Percentiles rank a stretch among this genome's conserved stretches.
These are phyloP conservation scores for Bacillus rossius DNA, from an alignment of 1,140 invertebrate species.

Conservation along the genomic window DNA sequence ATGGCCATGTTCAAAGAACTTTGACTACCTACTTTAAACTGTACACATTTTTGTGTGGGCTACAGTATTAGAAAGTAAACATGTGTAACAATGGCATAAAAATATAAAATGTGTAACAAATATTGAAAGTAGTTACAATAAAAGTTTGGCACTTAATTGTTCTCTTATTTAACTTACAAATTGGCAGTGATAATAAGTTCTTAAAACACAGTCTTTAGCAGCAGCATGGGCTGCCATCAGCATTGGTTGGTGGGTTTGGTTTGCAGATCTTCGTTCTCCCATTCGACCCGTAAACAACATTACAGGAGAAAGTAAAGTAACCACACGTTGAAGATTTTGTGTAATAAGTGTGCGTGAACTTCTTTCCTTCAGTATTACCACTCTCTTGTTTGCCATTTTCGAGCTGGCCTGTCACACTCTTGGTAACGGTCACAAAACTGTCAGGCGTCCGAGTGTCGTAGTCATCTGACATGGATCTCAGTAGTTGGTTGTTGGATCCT, in stretches of 20 bases:
- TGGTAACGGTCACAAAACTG: constrained; percentile 65
- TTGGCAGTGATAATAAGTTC: too few species aligned
- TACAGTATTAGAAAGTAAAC: too few species aligned
- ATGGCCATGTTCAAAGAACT: too few species aligned
- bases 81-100: too few species aligned
- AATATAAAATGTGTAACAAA: too few species aligned
- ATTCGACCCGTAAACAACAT: constrained; percentile 66
- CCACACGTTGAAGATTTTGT: constrained; percentile 80
- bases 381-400: constrained; percentile 44
- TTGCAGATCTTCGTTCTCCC: constrained; percentile 73
- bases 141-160: too few species aligned
- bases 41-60: too few species aligned
- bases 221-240: constrained; percentile 46
- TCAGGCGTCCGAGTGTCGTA: constrained; percentile 29
- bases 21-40: too few species aligned
- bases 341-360: constrained; percentile 69
- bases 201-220: constrained; percentile 10
- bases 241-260: constrained; percentile 55
- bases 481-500: not conserved
- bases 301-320: constrained; percentile 78
- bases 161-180: too few species aligned
- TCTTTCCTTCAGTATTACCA: constrained; percentile 47
- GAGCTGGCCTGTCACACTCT: constrained; percentile 65
- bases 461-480: too few species aligned
- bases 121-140: too few species aligned